Percentiles rank a stretch among this genome's conserved stretches.
Conservation (phyloP, 2,888 invertebrate species). For the Apamea sordens region DNA sequence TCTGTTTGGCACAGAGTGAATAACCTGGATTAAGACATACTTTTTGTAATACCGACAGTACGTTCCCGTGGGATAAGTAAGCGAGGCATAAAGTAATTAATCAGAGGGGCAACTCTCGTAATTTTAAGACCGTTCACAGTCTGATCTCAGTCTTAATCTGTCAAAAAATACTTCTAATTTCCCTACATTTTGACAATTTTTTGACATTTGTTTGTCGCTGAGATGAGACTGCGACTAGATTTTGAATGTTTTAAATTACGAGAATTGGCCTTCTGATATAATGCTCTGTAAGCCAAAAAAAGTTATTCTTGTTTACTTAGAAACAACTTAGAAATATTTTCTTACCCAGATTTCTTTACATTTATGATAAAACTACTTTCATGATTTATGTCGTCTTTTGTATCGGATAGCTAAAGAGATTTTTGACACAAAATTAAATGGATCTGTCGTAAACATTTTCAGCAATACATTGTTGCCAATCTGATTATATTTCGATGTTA, state of each 20-base stretch:
- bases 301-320: background rate
- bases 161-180: too few species aligned
- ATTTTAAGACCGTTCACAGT: too few species aligned
- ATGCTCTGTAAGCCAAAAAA: background rate
- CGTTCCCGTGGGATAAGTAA: background rate
- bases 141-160: too few species aligned
- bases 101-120: too few species aligned
- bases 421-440: background rate
- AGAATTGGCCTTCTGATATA: too few species aligned
- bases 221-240: too few species aligned
- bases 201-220: too few species aligned
- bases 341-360: background rate
- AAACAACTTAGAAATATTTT: background rate
- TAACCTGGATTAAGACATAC: background rate
- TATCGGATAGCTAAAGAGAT: background rate
- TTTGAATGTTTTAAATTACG: too few species aligned
- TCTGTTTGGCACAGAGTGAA: background rate
- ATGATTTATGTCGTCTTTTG: conserved; percentile 1
- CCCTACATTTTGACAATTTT: too few species aligned
- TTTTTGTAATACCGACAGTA: background rate
- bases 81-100: background rate
- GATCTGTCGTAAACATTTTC: background rate
- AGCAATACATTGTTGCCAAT: background rate
- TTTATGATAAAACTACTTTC: background rate
- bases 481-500: background rate